These are phyloP conservation scores for Sitodiplosis mosellana DNA, from an alignment of 1,140 invertebrate genomes.

Conservation along the genomic window DNA sequence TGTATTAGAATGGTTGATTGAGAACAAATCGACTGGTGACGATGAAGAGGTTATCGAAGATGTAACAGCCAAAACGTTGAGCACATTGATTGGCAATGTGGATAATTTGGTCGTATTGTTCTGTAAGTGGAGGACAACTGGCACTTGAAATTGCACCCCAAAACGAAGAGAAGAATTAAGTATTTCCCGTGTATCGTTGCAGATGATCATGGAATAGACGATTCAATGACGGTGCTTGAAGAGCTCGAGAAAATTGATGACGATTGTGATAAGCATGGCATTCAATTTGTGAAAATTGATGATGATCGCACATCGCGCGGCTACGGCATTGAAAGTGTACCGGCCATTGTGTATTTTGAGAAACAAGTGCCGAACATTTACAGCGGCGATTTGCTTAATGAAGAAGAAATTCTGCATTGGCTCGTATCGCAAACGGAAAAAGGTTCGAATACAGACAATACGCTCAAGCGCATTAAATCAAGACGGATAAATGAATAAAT, in stretches of 20 bases:
- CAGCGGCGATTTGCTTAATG: constrained; percentile 78
- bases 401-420: constrained; percentile 81
- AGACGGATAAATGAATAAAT: too few relatives aligned
- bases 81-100: constrained; percentile 73
- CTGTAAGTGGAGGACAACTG: constrained; percentile 43
- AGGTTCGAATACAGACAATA: too few relatives aligned
- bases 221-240: constrained; percentile 61
- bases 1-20: constrained; percentile 81
- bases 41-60: constrained; percentile 89
- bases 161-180: too few relatives aligned
- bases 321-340: constrained; percentile 71
- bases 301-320: constrained; percentile 62
- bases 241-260: constrained; percentile 87
- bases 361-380: constrained; percentile 83
- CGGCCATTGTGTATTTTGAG: constrained; percentile 82
- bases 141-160: too few relatives aligned
- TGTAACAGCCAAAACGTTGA: constrained; percentile 70
- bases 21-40: constrained; percentile 80
- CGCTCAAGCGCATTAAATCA: too few relatives aligned
- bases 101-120: constrained; percentile 84
- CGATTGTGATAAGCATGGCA: constrained; percentile 77
- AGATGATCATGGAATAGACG: constrained; percentile 73
- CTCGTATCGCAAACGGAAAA: constrained; percentile 66
- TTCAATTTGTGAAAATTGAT: constrained; percentile 87
- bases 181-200: constrained; percentile 6